Percentiles rank a stretch among this genome's conserved stretches.
These are phyloP conservation scores for Propithecus perrieri DNA, from an alignment of 2,797 vertebrate species.

Conservation along the genomic window DNA sequence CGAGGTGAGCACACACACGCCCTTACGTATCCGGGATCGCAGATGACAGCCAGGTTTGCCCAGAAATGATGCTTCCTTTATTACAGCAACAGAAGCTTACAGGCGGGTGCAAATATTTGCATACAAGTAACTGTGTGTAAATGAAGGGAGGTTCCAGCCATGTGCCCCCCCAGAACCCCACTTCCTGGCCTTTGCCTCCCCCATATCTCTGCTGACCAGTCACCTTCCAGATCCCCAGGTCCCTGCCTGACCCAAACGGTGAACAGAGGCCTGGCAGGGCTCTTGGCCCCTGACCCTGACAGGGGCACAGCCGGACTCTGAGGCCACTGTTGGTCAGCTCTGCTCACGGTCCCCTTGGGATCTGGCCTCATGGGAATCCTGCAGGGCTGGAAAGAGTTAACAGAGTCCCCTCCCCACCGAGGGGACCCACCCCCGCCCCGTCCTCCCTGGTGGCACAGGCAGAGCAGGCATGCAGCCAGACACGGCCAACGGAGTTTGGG, in stretches of 20 bases:
- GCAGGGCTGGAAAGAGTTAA: neutral
- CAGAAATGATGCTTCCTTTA: constrained; percentile 12
- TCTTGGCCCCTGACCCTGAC: neutral
- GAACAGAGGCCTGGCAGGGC: neutral
- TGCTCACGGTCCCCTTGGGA: neutral
- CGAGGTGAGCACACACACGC: accelerated
- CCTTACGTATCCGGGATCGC: accelerated
- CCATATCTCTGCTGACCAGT: neutral
- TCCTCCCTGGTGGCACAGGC: neutral
- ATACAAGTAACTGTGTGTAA: neutral
- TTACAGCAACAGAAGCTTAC: neutral
- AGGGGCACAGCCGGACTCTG: accelerated
- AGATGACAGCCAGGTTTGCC: neutral
- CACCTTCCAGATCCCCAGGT: neutral
- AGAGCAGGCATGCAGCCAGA: neutral
- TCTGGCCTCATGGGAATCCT: neutral
- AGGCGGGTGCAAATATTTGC: neutral
- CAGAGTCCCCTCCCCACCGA: neutral
- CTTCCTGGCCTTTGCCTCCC: neutral
- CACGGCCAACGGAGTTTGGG: neutral
- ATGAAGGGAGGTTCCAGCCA: neutral
- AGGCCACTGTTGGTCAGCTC: neutral
- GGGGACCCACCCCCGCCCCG: neutral
- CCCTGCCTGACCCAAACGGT: neutral
- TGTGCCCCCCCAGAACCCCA: neutral